Conservation (phyloP, 2,888 invertebrate species). For the Formica aserva region DNA sequence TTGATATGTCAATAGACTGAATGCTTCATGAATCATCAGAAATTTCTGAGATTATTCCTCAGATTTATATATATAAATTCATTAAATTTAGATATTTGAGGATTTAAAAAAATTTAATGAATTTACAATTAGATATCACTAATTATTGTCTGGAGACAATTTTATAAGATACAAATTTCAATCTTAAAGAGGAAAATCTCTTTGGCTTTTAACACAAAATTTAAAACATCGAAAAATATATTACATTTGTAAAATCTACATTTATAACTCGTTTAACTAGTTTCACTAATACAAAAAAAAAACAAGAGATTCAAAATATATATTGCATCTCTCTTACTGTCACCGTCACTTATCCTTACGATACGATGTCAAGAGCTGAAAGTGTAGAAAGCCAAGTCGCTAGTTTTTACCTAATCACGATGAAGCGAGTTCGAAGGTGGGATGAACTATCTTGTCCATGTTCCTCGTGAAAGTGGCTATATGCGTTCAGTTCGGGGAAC, state of each 20-base stretch:
- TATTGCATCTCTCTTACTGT: not conserved
- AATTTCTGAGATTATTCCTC: not conserved
- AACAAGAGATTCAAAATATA: not conserved
- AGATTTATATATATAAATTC: not conserved
- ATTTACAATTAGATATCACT: not conserved
- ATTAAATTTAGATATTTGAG: not conserved
- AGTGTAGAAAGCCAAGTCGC: slow-evolving; percentile 35
- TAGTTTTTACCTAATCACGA: slow-evolving; percentile 38
- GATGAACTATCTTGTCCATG: slow-evolving; percentile 40
- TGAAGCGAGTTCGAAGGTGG: not conserved
- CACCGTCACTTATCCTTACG: not conserved
- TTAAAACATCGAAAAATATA: not conserved
- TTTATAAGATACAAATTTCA: not conserved
- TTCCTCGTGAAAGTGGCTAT: slow-evolving; percentile 66
- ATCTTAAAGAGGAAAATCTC: not conserved
- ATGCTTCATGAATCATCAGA: not conserved
- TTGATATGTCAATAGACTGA: not conserved
- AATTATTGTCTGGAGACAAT: not conserved
- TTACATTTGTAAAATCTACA: not conserved
- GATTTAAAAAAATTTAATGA: not conserved
- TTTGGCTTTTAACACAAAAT: not conserved
- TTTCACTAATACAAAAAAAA: not conserved
- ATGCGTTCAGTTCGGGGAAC: slow-evolving; percentile 58
- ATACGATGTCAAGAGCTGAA: slow-evolving; percentile 13
- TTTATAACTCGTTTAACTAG: not conserved